phyloP scores from a whole-genome alignment of 2,113 vertebrate species.

The Saccopteryx leptura region DNA sequence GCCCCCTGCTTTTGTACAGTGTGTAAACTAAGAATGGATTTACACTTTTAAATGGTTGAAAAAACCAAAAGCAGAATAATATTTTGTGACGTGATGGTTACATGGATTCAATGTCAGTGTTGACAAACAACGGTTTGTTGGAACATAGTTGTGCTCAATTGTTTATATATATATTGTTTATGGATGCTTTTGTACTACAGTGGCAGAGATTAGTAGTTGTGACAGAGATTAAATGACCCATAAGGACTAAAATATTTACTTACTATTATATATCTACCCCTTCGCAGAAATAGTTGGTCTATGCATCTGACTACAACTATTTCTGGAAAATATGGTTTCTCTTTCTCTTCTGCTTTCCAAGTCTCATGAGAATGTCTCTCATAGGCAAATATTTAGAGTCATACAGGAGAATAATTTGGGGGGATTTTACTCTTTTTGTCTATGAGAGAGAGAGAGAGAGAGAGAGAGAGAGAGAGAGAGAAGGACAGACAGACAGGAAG shows the following conservation, averaged over 20 bases:
- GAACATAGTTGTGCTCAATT: neutral
- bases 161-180: neutral
- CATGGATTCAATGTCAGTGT: neutral
- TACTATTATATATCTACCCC: neutral
- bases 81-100: constrained; percentile 10
- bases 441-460: no score
- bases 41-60: neutral
- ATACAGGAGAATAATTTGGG: neutral
- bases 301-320: neutral
- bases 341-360: neutral
- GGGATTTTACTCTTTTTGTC: neutral
- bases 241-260: neutral
- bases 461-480: no score
- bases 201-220: neutral
- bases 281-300: neutral
- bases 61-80: neutral
- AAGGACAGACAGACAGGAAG: no score
- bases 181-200: neutral
- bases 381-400: neutral
- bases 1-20: neutral
- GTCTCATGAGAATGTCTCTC: neutral
- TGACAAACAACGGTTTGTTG: neutral
- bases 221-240: neutral
- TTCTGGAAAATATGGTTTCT: neutral
- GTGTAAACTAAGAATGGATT: neutral